A percentile compares a stretch with the other conserved stretches of the same genome.
phyloP scores from a whole-genome alignment of 1,140 invertebrate species.

The Drosophila burlai region DNA sequence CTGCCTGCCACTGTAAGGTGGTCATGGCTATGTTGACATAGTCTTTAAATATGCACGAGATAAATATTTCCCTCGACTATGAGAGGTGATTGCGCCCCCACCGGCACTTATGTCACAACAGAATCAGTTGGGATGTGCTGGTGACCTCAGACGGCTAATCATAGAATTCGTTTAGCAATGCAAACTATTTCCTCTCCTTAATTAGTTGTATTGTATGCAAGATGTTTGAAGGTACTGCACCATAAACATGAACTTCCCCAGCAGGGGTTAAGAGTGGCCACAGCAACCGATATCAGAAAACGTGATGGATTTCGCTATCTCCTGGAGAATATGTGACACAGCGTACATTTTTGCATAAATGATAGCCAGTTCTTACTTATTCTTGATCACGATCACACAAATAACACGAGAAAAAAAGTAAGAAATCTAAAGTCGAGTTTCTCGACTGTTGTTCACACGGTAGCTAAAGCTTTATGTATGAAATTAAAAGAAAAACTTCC shows the following conservation, averaged over 20 bases:
- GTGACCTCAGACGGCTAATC: slow-evolving; percentile 63
- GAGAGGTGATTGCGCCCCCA: slow-evolving; percentile 50
- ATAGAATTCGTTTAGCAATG: slow-evolving; percentile 51
- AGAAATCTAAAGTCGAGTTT: neutral
- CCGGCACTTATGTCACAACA: slow-evolving; percentile 57
- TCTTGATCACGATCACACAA: neutral
- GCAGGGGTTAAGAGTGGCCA: neutral
- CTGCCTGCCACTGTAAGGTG: slow-evolving; percentile 59
- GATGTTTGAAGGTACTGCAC: neutral
- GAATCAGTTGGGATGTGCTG: slow-evolving; percentile 11
- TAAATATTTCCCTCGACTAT: slow-evolving; percentile 19
- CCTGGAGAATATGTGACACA: slow-evolving; percentile 53
- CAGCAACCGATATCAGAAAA: neutral
- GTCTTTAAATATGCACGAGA: slow-evolving; percentile 68
- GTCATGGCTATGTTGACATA: slow-evolving; percentile 71
- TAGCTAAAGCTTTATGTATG: too few species aligned
- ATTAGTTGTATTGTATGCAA: slow-evolving; percentile 6
- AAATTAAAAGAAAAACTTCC: too few species aligned
- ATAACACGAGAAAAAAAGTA: neutral
- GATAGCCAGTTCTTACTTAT: slow-evolving; percentile 10
- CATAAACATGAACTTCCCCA: neutral
- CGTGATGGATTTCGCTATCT: slow-evolving; percentile 18
- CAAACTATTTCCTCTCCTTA: slow-evolving; percentile 30
- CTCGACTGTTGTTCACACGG: too few species aligned
- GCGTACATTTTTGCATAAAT: slow-evolving; percentile 14